Percentiles rank a stretch among this genome's conserved stretches.
Evolutionary conservation across 2,113 vertebrate species (phyloP).

Genomic region (Numenius arquata): DNA sequence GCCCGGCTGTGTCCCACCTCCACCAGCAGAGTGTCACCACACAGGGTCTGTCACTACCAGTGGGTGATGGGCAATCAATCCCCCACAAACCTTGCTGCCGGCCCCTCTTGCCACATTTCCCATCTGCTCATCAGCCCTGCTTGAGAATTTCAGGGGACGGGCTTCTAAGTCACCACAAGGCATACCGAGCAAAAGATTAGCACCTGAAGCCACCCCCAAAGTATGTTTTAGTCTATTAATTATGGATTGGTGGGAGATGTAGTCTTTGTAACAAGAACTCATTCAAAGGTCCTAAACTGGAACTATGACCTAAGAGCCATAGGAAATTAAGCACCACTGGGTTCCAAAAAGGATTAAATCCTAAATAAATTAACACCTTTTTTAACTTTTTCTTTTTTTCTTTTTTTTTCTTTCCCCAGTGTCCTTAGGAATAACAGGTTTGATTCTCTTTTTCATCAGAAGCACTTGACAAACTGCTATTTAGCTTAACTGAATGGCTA

Average conservation of each 20-base stretch:
- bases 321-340: background rate
- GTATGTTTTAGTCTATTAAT: background rate
- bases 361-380: background rate
- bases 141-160: background rate
- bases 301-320: background rate
- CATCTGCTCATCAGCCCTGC: background rate
- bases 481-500: background rate
- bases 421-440: background rate
- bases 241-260: background rate
- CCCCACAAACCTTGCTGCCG: fast-evolving
- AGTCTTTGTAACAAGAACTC: background rate
- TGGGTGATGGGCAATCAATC: too few relatives aligned
- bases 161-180: background rate
- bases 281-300: background rate
- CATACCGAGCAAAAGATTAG: background rate
- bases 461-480: background rate
- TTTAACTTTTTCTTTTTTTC: background rate
- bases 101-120: background rate
- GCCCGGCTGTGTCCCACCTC: background rate
- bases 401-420: background rate
- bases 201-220: background rate
- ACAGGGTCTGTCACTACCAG: background rate
- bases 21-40: fast-evolving
- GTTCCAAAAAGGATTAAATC: background rate
- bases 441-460: background rate